Base-by-base conservation (phyloP, 2,888 invertebrate genomes). In the Plagiodera versicolora region DNA sequence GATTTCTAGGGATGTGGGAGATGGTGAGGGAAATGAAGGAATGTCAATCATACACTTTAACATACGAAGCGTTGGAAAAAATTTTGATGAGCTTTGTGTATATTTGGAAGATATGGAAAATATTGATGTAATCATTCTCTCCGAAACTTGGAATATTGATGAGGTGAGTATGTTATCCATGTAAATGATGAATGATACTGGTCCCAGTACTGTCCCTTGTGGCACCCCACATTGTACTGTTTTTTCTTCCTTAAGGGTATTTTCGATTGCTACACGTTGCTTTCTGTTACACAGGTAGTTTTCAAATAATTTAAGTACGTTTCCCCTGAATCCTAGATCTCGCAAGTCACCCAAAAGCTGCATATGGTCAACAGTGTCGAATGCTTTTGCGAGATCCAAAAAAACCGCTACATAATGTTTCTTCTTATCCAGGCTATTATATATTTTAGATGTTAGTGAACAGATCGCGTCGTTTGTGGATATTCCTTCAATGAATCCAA, bases 351-450 rank as follows among this genome's bases (percentile, higher is more conserved):
- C 28, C 16, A 17, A 16, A 17, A 46, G 55, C 17, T 24, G 24
- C 18, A 14, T 30, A 46, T 47, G 55, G 14, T 45, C n/a, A 19
- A 54, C 46, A 6, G 55, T 55, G 20, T 55, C 55, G 50, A 51
- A 51, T 10, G 50, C 24, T 6, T 45, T 54, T 24, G 45, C 54
- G 11, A 24, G 20, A 44, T 54, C 24, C 19, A 45, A 19, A 14
- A 54, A 54, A 16, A 50, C 50, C 8, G 20, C 14, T 30, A 28
- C 14, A 24, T 10, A 17, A 10, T 17, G 49, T 30, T 49, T 30
- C 17, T 17, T 50, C 10, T 14, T 10, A 5, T 30, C 28, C 17
- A 30, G 30, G 20, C 28, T 28, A 17, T 28, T 14, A 30, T 28
- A 50, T n/a, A 50, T 9, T 50, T 30, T 50, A 2, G 50, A 50